Percentiles rank a stretch among this genome's conserved stretches.
phyloP scores from a whole-genome alignment of 2,113 vertebrate genomes.

The Numida meleagris region DNA sequence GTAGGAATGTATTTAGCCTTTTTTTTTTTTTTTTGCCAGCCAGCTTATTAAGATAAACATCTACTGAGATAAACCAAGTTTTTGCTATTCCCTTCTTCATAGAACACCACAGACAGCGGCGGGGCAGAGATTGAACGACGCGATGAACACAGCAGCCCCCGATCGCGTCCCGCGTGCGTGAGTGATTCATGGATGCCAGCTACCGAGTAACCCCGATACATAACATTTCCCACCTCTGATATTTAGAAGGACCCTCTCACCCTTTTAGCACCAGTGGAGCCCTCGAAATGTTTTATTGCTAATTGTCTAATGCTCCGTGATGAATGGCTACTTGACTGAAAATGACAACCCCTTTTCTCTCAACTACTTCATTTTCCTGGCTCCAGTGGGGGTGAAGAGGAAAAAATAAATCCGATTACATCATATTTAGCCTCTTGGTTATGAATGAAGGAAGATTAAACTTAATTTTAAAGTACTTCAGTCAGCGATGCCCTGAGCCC shows the following conservation, averaged over 20 bases:
- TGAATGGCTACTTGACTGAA: slow-evolving; percentile 53
- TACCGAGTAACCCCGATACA: slow-evolving; percentile 28
- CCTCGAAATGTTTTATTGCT: slow-evolving; percentile 63
- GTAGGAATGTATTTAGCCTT: slow-evolving; percentile 28
- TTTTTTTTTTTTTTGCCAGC: slow-evolving; percentile 2
- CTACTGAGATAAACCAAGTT: slow-evolving; percentile 54
- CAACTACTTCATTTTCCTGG: slow-evolving; percentile 69
- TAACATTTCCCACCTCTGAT: slow-evolving; percentile 39
- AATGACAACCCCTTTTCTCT: slow-evolving; percentile 63
- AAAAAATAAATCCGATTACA: slow-evolving; percentile 72
- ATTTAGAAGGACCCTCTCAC: neutral
- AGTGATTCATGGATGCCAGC: slow-evolving; percentile 47
- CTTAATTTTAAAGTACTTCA: slow-evolving; percentile 33
- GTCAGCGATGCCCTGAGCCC: neutral
- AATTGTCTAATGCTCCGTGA: slow-evolving; percentile 65
- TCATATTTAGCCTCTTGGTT: slow-evolving; percentile 44
- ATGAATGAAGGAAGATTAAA: slow-evolving; percentile 51
- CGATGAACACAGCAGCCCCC: neutral
- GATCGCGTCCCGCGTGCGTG: neutral
- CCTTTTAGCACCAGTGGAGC: slow-evolving; percentile 42
- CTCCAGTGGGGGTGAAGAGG: slow-evolving; percentile 68
- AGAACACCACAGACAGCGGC: slow-evolving; percentile 62
- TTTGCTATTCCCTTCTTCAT: slow-evolving; percentile 12
- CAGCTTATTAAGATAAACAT: slow-evolving; percentile 42
- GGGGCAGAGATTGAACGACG: slow-evolving; percentile 44